Evolutionary conservation across 2,888 invertebrate genomes (phyloP).

Genomic region (Fragum sueziense): DNA sequence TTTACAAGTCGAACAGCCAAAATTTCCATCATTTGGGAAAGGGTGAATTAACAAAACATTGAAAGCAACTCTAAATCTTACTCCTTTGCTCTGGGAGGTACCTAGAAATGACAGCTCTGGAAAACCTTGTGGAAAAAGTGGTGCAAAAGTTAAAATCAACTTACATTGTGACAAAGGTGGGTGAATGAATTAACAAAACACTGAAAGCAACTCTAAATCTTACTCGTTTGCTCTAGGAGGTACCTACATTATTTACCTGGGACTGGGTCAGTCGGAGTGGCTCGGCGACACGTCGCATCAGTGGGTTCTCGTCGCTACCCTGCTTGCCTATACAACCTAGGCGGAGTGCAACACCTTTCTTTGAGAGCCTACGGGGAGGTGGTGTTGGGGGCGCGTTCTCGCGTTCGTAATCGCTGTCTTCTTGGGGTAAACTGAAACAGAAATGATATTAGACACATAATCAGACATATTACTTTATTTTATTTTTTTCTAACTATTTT

Average conservation of each 20-base stretch:
- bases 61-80: no score
- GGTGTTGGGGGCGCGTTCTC: slow-evolving; percentile 86
- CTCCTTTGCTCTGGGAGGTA: slow-evolving; percentile 20
- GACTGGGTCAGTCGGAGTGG: slow-evolving; percentile 88
- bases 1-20: no score
- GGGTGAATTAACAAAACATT: no score
- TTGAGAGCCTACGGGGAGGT: slow-evolving; percentile 80
- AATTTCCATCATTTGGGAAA: no score
- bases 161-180: no score
- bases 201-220: no score
- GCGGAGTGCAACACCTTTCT: slow-evolving; percentile 79
- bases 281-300: slow-evolving; percentile 85
- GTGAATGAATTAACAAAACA: no score
- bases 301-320: slow-evolving; percentile 84
- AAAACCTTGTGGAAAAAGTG: no score
- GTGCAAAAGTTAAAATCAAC: no score
- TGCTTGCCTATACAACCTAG: slow-evolving; percentile 82
- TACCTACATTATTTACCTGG: slow-evolving; percentile 75
- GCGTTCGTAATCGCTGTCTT: slow-evolving; percentile 81
- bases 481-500: no score
- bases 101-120: no score
- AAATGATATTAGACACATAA: slow-evolving; percentile 3
- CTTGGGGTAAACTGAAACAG: slow-evolving; percentile 79
- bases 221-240: slow-evolving; percentile 3
- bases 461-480: no score